Conservation (phyloP, 2,113 vertebrate species). For the Callocephalon fimbriatum region DNA sequence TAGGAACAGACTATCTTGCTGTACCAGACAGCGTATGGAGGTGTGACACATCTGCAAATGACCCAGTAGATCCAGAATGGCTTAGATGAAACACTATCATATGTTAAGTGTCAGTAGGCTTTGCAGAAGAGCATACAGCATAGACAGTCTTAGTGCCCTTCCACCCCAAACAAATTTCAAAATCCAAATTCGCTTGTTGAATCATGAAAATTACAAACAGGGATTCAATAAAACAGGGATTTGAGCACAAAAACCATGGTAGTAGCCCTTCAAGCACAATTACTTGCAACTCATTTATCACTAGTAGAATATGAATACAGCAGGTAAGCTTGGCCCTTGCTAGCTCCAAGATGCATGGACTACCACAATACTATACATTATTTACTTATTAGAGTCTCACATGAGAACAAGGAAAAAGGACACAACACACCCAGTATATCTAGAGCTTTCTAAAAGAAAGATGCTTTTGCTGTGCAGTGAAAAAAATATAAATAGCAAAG, state of each 20-base stretch:
- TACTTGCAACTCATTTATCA: background rate
- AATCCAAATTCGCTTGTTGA: background rate
- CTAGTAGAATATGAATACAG: background rate
- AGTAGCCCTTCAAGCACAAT: background rate
- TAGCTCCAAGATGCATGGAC: background rate
- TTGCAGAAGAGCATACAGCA: background rate
- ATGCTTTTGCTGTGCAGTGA: background rate
- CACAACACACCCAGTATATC: background rate
- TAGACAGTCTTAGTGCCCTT: background rate
- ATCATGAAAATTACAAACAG: background rate
- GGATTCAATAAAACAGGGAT: background rate
- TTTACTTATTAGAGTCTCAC: background rate
- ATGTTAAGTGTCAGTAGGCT: background rate
- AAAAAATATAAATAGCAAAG: background rate
- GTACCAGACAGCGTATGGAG: background rate
- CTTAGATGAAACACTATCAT: background rate
- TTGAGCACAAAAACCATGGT: background rate
- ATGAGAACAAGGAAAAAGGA: background rate
- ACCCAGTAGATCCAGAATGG: background rate
- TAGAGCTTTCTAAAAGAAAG: background rate
- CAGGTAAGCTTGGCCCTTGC: background rate
- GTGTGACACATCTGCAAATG: background rate
- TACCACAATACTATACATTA: rapidly evolving
- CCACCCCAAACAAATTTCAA: background rate
- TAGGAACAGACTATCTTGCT: background rate